Evolutionary conservation across 1,140 invertebrate genomes (phyloP).

Genomic region (Asobara japonica): DNA sequence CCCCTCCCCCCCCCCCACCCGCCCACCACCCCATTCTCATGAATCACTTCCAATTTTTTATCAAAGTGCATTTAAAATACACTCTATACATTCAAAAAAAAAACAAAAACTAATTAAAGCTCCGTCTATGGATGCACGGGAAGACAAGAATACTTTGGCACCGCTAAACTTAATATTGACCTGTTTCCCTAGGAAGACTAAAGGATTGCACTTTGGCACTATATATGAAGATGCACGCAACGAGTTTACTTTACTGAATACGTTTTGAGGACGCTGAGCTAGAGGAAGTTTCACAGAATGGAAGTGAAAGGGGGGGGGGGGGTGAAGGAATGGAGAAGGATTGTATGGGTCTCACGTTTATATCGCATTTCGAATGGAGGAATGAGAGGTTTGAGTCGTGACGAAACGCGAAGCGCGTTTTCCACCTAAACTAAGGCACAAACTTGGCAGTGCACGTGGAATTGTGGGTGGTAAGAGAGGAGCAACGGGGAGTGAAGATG

Average conservation of each 20-base stretch:
- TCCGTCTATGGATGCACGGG: too few species aligned
- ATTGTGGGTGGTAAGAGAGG: background rate
- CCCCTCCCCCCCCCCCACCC: too few species aligned
- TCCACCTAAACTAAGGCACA: constrained; percentile 16
- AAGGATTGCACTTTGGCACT: too few species aligned
- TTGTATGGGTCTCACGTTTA: constrained; percentile 16
- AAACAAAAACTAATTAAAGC: too few species aligned
- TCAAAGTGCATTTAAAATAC: too few species aligned
- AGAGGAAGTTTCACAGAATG: background rate
- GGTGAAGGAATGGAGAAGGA: background rate
- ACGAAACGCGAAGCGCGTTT: constrained; percentile 20
- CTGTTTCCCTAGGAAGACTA: too few species aligned
- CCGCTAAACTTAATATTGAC: too few species aligned
- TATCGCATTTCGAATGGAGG: constrained; percentile 5
- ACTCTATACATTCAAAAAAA: too few species aligned
- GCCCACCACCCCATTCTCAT: too few species aligned
- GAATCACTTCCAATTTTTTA: too few species aligned
- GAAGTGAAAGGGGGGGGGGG: background rate
- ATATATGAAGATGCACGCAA: constrained; percentile 17
- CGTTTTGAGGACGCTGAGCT: background rate
- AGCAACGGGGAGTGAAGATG: background rate
- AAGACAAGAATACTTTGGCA: too few species aligned
- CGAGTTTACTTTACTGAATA: constrained; percentile 10
- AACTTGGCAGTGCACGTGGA: background rate
- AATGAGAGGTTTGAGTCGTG: background rate